Evolutionary conservation across 2,888 invertebrate genomes (phyloP), one percentile per base, ranked within the genome.

Genomic region (Arenicola marina): DNA sequence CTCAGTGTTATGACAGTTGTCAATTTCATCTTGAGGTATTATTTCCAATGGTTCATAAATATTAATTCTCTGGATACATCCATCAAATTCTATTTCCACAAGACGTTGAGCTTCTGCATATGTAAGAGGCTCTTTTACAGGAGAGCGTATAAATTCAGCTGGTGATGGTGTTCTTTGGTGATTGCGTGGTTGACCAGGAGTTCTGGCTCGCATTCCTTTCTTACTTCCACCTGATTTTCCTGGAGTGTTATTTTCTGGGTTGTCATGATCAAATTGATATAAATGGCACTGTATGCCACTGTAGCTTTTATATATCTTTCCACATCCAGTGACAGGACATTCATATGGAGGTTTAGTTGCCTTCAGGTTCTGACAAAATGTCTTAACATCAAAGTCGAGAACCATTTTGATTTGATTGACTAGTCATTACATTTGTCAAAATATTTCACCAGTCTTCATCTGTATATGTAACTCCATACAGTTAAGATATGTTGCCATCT

Each of bases 51-150:
- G 83, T 69, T 86, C 85, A 70, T 80, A 83, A 53, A 86, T 86
- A 71, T 84, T 84, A 43, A 87, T 79, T 63, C 90, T 87, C 62
- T 90, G 89, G 61, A 89, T 88, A 80, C 89, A 89, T 0, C 92
- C 92, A 80, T 92, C 90, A n/a, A 92, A 87, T 78, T 93, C 92
- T 77, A 93, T 91, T 80, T 92, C 92, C 0, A 94, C 92, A 69
- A 91, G 88, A 84, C 91, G 90, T 79, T 92, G 92, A 1, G 91
- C 89, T 78, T 93, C 92, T 33, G 92, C 91, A 78, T 91, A 92
- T 18, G 91, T 90, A 56, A 93, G 85, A 18, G 90, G 89, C 78
- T 91, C 91, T 73, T 89, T 87, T 26, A 77, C 73, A 51, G 75
- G 75, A 28, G 77, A 74, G 18, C 76, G 68, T n/a, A 79, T 70